These are phyloP conservation scores for Halcyon smyrnensis DNA, from an alignment of 2,797 vertebrate species.

Conservation along the genomic window DNA sequence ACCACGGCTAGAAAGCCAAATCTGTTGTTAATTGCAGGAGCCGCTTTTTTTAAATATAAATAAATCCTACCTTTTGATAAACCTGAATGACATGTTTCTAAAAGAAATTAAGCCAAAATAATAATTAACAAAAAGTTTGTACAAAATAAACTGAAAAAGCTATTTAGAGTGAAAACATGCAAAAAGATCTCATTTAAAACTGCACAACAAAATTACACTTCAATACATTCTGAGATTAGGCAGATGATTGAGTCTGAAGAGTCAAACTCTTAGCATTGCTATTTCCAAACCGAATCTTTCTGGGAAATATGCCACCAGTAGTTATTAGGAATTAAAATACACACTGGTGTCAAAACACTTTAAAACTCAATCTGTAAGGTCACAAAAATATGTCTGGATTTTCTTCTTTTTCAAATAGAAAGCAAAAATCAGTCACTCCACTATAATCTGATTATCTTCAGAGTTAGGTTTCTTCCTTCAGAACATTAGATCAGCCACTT, in stretches of 20 bases:
- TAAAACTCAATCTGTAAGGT: neutral
- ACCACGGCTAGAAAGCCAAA: slow-evolving; percentile 83
- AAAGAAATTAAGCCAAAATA: slow-evolving; percentile 89
- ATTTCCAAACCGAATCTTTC: neutral
- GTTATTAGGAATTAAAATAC: neutral
- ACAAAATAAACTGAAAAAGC: slow-evolving; percentile 75
- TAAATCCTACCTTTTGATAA: slow-evolving; percentile 99
- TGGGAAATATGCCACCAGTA: neutral
- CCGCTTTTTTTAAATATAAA: slow-evolving; percentile 78
- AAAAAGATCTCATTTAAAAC: slow-evolving; percentile 56
- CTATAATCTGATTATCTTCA: neutral
- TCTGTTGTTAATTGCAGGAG: slow-evolving; percentile 82
- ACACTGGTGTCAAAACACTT: slow-evolving; percentile 4
- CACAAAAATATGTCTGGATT: neutral
- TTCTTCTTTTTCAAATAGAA: neutral
- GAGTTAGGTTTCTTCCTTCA: neutral
- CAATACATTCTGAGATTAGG: slow-evolving; percentile 36
- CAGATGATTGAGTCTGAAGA: neutral
- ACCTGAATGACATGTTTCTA: slow-evolving; percentile 99
- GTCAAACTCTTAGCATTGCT: neutral
- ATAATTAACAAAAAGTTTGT: slow-evolving; percentile 80
- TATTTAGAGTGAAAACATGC: slow-evolving; percentile 72
- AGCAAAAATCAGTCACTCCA: neutral
- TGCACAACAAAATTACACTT: slow-evolving; percentile 48
- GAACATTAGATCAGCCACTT: neutral